A percentile compares a stretch with the other conserved stretches of the same genome.
Conservation (phyloP, 2,797 vertebrate species). For the Microcaecilia unicolor region DNA sequence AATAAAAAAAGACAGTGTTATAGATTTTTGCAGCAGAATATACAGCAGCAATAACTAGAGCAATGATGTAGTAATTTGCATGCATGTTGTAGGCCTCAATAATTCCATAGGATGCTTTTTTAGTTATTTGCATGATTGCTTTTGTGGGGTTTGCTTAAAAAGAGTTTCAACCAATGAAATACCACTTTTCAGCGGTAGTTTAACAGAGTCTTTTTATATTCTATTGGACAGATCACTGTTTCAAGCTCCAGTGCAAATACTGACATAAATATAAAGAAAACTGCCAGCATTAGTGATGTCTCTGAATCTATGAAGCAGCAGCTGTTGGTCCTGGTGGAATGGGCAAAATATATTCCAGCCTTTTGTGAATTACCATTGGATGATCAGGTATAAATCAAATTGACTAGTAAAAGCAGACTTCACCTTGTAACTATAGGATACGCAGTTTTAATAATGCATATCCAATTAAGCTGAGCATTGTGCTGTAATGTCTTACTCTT, state of each 20-base stretch:
- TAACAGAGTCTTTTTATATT: background rate
- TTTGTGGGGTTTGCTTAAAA: conserved; percentile 23
- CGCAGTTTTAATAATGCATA: background rate
- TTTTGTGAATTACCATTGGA: conserved; percentile 92
- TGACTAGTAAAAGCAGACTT: background rate
- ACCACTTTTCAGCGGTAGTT: conserved; percentile 10
- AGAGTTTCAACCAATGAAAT: conserved; percentile 15
- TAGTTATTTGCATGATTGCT: conserved; percentile 26
- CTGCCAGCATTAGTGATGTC: conserved; percentile 75
- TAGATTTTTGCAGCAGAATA: too few relatives aligned
- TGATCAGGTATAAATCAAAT: conserved; percentile 76
- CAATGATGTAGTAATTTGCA: conserved; percentile 13
- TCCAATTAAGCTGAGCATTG: background rate
- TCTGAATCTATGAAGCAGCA: conserved; percentile 97
- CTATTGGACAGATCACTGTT: conserved; percentile 58
- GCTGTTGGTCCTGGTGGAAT: conserved; percentile 89
- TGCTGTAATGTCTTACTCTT: too few relatives aligned
- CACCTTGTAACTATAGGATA: background rate
- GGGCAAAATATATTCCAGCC: conserved; percentile 97
- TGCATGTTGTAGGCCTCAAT: conserved; percentile 13
- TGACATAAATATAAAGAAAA: conserved; percentile 79
- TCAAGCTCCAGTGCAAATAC: conserved; percentile 54
- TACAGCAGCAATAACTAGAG: too few relatives aligned
- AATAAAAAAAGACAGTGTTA: too few relatives aligned
- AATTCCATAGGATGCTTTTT: conserved; percentile 28